Evolutionary conservation across 1,140 invertebrate genomes (phyloP).

Genomic region (Acromyrmex charruanus): DNA sequence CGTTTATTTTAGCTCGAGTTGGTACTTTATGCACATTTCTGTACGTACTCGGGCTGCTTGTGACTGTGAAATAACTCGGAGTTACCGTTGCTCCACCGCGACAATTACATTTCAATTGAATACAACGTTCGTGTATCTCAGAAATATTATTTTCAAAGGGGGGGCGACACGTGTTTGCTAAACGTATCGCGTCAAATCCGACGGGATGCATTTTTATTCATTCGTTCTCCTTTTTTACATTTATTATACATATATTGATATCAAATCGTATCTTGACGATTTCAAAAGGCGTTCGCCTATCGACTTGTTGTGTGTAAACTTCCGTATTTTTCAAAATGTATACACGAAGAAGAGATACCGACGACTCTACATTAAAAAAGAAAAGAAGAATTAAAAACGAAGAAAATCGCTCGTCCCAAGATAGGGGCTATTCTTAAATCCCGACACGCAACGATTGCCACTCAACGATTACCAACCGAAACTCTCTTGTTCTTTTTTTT

Average conservation of each 20-base stretch:
- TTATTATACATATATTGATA: not conserved
- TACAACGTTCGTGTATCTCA: not conserved
- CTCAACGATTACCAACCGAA: slow-evolving; percentile 22
- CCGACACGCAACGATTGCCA: not conserved
- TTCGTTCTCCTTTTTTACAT: not conserved
- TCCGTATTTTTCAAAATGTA: not conserved
- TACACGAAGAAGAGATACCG: not conserved
- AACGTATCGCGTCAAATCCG: not conserved
- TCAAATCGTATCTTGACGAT: not conserved
- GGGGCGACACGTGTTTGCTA: not conserved
- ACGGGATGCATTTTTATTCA: not conserved
- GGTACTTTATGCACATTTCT: slow-evolving; percentile 51
- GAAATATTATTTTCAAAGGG: not conserved
- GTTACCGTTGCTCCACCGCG: slow-evolving; percentile 24
- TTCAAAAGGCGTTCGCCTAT: not conserved
- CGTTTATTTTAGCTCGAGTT: slow-evolving; percentile 59
- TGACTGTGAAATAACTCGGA: slow-evolving; percentile 23
- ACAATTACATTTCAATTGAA: slow-evolving; percentile 41
- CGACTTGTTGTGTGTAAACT: not conserved
- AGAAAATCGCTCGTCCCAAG: not conserved
- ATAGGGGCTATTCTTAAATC: slow-evolving; percentile 2
- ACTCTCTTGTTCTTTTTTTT: not conserved
- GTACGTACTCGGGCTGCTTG: slow-evolving; percentile 28
- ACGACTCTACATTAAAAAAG: not conserved
- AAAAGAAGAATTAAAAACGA: not conserved